These are phyloP conservation scores for Iphiclides podalirius DNA, from an alignment of 2,888 invertebrate genomes.

Conservation along the genomic window DNA sequence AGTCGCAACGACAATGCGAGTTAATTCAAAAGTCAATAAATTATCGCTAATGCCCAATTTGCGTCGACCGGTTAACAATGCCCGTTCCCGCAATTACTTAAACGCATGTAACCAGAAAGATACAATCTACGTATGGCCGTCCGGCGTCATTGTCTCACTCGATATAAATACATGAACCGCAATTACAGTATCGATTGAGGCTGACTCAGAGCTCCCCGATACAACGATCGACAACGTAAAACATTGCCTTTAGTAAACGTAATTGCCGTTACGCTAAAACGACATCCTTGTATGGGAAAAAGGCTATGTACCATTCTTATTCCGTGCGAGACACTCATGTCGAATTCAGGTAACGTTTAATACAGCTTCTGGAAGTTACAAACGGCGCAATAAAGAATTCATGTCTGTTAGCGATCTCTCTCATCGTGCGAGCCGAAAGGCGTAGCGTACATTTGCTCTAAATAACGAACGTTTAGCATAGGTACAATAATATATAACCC, in stretches of 20 bases:
- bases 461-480: conserved; percentile 1
- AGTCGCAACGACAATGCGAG: conserved; percentile 66
- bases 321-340: conserved; percentile 23
- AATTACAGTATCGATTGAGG: conserved; percentile 76
- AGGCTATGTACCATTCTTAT: not conserved
- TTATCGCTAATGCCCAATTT: conserved; percentile 79
- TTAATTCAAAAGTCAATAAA: conserved; percentile 76
- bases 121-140: conserved; percentile 67
- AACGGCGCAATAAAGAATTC: conserved; percentile 50
- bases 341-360: conserved; percentile 57
- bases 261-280: conserved; percentile 63
- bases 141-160: conserved; percentile 74
- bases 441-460: too few species aligned
- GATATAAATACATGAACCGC: conserved; percentile 60
- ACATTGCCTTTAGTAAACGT: conserved; percentile 64
- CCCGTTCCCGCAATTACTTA: conserved; percentile 79
- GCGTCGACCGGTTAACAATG: conserved; percentile 76
- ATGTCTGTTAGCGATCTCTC: conserved; percentile 53
- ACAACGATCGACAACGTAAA: conserved; percentile 67
- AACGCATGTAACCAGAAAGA: conserved; percentile 76
- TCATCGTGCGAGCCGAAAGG: conserved; percentile 50
- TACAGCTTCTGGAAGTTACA: conserved; percentile 62
- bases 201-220: conserved; percentile 65
- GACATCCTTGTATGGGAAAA: conserved; percentile 34
- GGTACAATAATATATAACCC: too few species aligned